Base-by-base conservation (phyloP, 2,797 vertebrate species). In the Dendrocincla tyrannina region DNA sequence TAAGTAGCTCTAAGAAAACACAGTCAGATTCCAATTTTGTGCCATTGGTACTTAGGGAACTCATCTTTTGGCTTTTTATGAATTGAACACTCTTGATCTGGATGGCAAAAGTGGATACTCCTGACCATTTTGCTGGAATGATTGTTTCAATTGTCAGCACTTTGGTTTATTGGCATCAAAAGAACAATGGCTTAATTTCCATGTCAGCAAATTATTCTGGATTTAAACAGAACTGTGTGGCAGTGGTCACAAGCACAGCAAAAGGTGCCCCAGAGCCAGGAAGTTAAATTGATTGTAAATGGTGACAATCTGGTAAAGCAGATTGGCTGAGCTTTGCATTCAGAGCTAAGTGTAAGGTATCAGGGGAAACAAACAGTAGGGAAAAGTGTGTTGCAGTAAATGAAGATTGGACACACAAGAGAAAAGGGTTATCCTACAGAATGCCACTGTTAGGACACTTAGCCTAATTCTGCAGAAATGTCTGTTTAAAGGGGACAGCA, bases 1-100 rank as follows among this genome's bases (percentile, higher is more conserved):
- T 91, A 92, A 95, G 68, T 47, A 96, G 33, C 91, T 97, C 94
- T 95, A 96, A 97, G 96, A 96, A 96, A 91, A 85, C 67, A 88
- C 28, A 15, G 7, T 88, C n/a, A 47, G 59, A 67, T 93, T 94
- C 85, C 74, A 95, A 55, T 66, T 93, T 91, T 77, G 49, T 80
- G 75, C 83, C 64, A 74, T 7, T 53, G 68, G 41, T 87, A 66
- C 89, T 88, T 69, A 80, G 44, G 73, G 42, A 88, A 91, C 68
- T 87, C 83, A 72, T 95, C 77, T 91, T 90, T 69, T 42, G 64
- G 52, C 67, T 89, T 87, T 88, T 95, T 92, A 79, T 91, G 88
- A 93, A 88, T 92, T 79, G 64, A 85, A 25, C 10, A 27, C 20
- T 90, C 88, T 95, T 94, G 53, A 94, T 93, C 68, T 85, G 85